These are phyloP conservation scores for Pherbina coryleti DNA, from an alignment of 2,888 invertebrate species.

Conservation along the genomic window DNA sequence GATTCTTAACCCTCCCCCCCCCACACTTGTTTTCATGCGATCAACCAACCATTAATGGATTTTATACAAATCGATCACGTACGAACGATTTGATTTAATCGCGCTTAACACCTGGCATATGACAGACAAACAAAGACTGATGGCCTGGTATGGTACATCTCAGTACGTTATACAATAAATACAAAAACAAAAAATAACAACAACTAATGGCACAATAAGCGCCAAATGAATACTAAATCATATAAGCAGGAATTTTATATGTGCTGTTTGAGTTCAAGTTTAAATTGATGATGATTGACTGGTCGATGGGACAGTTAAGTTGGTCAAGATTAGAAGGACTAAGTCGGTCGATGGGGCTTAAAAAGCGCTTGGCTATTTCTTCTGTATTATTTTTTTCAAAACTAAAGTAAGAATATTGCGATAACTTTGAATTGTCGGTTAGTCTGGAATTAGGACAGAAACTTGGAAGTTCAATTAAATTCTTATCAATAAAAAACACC, in stretches of 20 bases:
- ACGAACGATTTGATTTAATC: slow-evolving; percentile 48
- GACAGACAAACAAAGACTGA: slow-evolving; percentile 13
- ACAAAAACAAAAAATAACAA: background rate
- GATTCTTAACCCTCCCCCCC: background rate
- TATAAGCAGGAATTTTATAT: slow-evolving; percentile 10
- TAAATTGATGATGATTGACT: slow-evolving; percentile 22
- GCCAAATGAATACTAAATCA: slow-evolving; percentile 31
- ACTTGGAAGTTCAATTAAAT: too few species aligned
- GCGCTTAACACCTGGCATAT: slow-evolving; percentile 47
- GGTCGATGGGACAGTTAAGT: background rate
- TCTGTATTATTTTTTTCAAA: too few species aligned
- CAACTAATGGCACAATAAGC: slow-evolving; percentile 31
- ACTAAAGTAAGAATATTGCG: too few species aligned
- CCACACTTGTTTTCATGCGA: background rate
- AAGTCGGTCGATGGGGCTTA: too few species aligned
- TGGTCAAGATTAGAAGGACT: too few species aligned
- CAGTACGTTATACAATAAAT: background rate
- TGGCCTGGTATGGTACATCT: slow-evolving; percentile 1
- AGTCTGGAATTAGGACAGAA: too few species aligned
- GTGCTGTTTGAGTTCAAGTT: slow-evolving; percentile 20
- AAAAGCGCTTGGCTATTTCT: too few species aligned
- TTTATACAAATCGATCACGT: slow-evolving; percentile 45
- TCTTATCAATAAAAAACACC: too few species aligned
- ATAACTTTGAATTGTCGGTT: too few species aligned
- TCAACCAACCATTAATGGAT: slow-evolving; percentile 14